A percentile compares a stretch with the other conserved stretches of the same genome.
These are phyloP conservation scores for Rynchops niger DNA, from an alignment of 2,113 vertebrate genomes.

Conservation along the genomic window DNA sequence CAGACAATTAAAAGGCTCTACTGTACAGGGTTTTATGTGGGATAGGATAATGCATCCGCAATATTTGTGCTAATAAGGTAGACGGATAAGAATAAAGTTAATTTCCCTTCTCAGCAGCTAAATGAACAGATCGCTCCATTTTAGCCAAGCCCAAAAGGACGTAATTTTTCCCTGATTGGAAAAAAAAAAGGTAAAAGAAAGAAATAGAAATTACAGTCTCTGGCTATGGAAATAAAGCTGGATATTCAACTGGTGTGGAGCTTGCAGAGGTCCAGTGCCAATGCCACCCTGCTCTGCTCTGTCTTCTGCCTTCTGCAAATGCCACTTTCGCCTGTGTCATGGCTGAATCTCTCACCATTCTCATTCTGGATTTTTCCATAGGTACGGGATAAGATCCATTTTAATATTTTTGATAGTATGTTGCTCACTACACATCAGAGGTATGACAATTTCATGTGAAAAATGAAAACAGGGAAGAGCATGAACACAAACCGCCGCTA, in stretches of 20 bases:
- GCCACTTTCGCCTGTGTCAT: not conserved
- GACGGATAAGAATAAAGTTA: slow-evolving; percentile 63
- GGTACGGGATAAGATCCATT: not conserved
- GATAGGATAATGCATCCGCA: slow-evolving; percentile 52
- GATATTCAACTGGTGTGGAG: not conserved
- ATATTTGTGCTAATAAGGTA: slow-evolving; percentile 71
- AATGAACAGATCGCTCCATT: slow-evolving; percentile 50
- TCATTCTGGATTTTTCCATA: not conserved
- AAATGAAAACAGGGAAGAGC: not conserved
- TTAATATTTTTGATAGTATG: not conserved
- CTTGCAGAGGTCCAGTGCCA: not conserved
- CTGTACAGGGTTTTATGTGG: slow-evolving; percentile 60
- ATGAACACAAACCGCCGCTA: not conserved
- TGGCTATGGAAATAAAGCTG: not conserved
- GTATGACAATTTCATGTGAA: not conserved
- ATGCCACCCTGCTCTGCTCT: not conserved
- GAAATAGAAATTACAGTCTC: not conserved
- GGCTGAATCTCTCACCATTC: not conserved
- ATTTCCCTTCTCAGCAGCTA: slow-evolving; percentile 62
- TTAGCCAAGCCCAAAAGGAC: slow-evolving; percentile 4
- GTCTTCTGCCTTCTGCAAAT: not conserved
- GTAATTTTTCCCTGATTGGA: not conserved
- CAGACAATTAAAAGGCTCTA: slow-evolving; percentile 69
- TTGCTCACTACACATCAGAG: not conserved
- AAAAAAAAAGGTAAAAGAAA: not conserved